Evolutionary conservation across 2,113 vertebrate genomes (phyloP).

Genomic region (Sporophila hypoxantha): DNA sequence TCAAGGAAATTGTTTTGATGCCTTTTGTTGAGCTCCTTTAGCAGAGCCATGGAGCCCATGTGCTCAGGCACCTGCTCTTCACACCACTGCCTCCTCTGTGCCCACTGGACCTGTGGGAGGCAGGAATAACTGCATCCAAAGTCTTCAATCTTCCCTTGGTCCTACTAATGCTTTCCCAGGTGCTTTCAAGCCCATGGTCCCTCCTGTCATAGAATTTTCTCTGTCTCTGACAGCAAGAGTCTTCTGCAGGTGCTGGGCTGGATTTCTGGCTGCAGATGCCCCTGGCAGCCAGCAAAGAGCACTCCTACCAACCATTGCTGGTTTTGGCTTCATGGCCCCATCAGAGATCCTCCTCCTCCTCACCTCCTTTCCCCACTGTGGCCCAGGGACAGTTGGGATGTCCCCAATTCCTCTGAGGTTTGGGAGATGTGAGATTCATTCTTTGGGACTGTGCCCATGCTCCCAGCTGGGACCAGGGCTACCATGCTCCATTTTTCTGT

Average conservation of each 20-base stretch:
- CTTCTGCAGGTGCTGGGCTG: not conserved
- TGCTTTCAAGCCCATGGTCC: not conserved
- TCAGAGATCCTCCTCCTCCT: not conserved
- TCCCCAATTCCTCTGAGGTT: not conserved
- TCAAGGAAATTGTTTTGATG: not conserved
- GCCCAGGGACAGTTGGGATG: not conserved
- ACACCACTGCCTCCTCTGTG: not conserved
- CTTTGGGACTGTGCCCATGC: accelerated
- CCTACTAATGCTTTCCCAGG: not conserved
- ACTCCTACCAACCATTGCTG: not conserved
- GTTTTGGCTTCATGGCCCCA: not conserved
- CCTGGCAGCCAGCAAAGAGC: not conserved
- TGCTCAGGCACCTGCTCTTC: not conserved
- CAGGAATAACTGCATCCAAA: not conserved
- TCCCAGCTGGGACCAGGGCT: not conserved
- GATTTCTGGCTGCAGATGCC: not conserved
- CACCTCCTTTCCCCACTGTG: not conserved
- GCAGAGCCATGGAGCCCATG: not conserved
- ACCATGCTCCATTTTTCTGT: not conserved
- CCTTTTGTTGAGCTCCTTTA: not conserved
- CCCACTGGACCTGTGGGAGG: accelerated
- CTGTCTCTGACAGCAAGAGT: accelerated
- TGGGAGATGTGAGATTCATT: accelerated
- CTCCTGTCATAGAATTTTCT: not conserved
- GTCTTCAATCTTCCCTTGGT: not conserved